Base-by-base conservation (phyloP, 1,140 invertebrate species). In the Akabosia matsudoensis region DNA sequence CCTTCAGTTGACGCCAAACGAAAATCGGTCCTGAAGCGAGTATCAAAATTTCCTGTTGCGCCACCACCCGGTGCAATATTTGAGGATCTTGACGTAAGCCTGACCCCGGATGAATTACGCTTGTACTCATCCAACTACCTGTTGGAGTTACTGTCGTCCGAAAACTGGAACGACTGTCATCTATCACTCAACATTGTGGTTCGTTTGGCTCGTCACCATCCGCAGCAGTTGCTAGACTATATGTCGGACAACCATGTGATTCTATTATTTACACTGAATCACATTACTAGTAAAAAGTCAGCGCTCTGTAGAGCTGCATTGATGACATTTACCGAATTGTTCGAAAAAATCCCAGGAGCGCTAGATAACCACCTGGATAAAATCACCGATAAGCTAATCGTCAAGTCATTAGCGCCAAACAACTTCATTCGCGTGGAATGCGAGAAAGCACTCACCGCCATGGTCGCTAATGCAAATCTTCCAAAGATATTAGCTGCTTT, bases 361-460 rank as follows among this genome's bases (percentile, higher is more conserved):
- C 54, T 61, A 22, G 54, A 61, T 22, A 22, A 22, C n/a, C 14
- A 61, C 24, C n/a, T 61, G 54, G 54, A 61, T 13, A 61, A 24
- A 24, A 61, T 61, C 14, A 61, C 24, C 4, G 54, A 61, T 16
- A 61, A 61, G 54, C n/a, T 61, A 7, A 22, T 61, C 13, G 24
- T 61, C 14, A 61, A 61, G 54, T 61, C 54, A 4, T 4, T 61
- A 22, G 54, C 54, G 24, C 54, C 54, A 3, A 61, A 61, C n/a
- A 61, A 61, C 13, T 61, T 61, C n/a, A 61, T 61, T 24, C 54
- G 54, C 54, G 54, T n/a, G 54, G 54, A 61, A 22, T 61, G 54
- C n/a, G 54, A 61, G 4, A 61, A 22, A 22, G 54, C 54, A 7
- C 24, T 61, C 13, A 24, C 7, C 13, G 54, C 54, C 4, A 61